Conservation (phyloP, 53 echinoderm and acorn worm species). For the Mesocentrotus franciscanus region DNA sequence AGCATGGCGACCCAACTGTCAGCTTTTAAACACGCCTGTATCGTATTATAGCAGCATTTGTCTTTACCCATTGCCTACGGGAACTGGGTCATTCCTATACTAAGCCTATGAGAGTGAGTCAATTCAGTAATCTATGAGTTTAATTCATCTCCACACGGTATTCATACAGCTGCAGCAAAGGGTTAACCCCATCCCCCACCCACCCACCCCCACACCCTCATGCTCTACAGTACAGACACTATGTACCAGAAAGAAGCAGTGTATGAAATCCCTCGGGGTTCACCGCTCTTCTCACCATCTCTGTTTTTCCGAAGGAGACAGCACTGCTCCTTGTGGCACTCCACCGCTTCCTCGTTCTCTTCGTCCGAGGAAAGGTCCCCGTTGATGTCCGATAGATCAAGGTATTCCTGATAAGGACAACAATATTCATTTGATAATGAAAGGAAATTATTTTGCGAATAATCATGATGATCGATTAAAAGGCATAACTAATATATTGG, state of each 20-base stretch:
- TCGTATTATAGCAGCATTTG: too few species aligned
- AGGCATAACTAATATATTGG: too few species aligned
- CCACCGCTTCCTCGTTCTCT: conserved; percentile 28
- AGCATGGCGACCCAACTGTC: too few species aligned
- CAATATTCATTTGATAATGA: background rate
- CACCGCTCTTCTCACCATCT: conserved; percentile 62
- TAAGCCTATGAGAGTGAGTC: too few species aligned
- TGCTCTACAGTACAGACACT: conserved; percentile 13
- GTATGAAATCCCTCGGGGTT: conserved; percentile 57
- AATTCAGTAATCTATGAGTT: too few species aligned
- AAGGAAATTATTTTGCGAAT: background rate
- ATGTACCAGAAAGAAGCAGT: conserved; percentile 61
- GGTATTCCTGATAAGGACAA: conserved; percentile 16
- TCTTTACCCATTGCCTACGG: too few species aligned
- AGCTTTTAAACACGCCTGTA: too few species aligned
- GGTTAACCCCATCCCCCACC: background rate
- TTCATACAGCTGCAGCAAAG: background rate
- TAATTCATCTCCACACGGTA: too few species aligned
- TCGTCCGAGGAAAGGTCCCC: conserved; percentile 59
- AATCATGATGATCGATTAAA: too few species aligned
- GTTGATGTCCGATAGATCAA: conserved; percentile 58
- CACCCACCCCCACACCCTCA: background rate
- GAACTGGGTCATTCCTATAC: too few species aligned
- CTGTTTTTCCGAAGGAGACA: conserved; percentile 28
- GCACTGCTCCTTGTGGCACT: conserved; percentile 36